Percentiles rank a stretch among this genome's conserved stretches.
Evolutionary conservation across 2,888 invertebrate species (phyloP).

Genomic region (Drosophila eohydei): DNA sequence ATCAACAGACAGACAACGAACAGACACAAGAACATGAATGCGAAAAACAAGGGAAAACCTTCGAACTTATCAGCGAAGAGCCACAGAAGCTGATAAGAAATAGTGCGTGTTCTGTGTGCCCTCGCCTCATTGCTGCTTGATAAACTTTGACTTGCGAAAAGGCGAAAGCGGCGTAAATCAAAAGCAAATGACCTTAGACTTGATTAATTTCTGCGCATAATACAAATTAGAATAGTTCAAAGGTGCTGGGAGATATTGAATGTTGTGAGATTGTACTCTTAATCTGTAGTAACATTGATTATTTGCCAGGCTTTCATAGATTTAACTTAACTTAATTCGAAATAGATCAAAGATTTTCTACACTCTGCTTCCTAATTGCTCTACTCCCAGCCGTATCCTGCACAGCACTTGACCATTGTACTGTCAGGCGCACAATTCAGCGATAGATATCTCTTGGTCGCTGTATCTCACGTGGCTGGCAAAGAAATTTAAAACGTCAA

Average conservation of each 20-base stretch:
- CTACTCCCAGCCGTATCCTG: not conserved
- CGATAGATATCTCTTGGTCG: constrained; percentile 25
- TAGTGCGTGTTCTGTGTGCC: constrained; percentile 4
- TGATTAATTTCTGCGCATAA: not conserved
- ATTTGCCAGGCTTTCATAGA: not conserved
- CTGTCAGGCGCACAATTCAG: constrained; percentile 8
- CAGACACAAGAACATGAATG: constrained; percentile 16
- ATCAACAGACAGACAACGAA: constrained; percentile 22
- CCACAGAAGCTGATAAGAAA: constrained; percentile 25
- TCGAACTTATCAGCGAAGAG: constrained; percentile 36
- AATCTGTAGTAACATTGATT: not conserved
- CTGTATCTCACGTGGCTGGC: constrained; percentile 14
- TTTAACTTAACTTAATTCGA: not conserved
- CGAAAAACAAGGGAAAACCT: constrained; percentile 17
- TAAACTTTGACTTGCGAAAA: constrained; percentile 40
- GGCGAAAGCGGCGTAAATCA: constrained; percentile 20
- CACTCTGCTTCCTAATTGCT: not conserved
- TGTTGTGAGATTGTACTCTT: not conserved
- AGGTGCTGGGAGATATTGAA: not conserved
- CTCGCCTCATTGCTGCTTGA: constrained; percentile 30
- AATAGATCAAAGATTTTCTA: not conserved
- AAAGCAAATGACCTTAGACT: constrained; percentile 2
- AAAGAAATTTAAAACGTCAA: constrained; percentile 56
- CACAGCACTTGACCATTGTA: constrained; percentile 48
- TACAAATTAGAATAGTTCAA: constrained; percentile 9